Conservation (phyloP, 2,797 vertebrate species). For the Tadarida brasiliensis region DNA sequence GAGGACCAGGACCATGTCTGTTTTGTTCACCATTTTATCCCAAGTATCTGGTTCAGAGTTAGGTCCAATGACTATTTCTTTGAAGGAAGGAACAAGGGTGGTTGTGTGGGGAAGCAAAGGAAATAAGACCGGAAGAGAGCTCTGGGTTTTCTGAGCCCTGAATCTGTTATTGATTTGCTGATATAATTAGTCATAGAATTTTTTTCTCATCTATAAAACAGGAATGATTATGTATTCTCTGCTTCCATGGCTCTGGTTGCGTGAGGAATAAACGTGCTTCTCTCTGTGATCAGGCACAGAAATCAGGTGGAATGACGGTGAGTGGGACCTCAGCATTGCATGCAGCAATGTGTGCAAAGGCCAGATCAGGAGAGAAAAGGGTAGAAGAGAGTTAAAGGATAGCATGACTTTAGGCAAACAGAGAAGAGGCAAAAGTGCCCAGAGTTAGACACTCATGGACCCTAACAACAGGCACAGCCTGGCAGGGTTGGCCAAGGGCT, state of each 20-base stretch:
- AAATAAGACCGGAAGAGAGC: neutral
- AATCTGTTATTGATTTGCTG: neutral
- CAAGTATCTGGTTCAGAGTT: neutral
- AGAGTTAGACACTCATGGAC: neutral
- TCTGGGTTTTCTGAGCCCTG: neutral
- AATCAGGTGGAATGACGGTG: neutral
- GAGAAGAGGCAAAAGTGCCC: neutral
- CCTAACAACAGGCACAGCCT: neutral
- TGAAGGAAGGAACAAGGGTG: neutral
- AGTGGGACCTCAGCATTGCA: neutral
- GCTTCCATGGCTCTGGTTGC: neutral
- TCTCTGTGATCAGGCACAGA: neutral
- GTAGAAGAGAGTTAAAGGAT: neutral
- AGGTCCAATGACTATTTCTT: neutral
- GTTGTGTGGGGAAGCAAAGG: neutral
- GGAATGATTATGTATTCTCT: neutral
- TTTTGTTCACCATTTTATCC: neutral
- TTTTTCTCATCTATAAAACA: neutral
- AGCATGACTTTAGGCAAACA: neutral
- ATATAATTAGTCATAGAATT: neutral
- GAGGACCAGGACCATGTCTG: neutral
- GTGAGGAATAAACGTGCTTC: neutral
- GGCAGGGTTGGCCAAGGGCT: neutral
- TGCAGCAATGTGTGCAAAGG: neutral
- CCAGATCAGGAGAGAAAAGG: neutral